phyloP scores from a whole-genome alignment of 2,113 vertebrate species.

The Chloroceryle aenea region DNA sequence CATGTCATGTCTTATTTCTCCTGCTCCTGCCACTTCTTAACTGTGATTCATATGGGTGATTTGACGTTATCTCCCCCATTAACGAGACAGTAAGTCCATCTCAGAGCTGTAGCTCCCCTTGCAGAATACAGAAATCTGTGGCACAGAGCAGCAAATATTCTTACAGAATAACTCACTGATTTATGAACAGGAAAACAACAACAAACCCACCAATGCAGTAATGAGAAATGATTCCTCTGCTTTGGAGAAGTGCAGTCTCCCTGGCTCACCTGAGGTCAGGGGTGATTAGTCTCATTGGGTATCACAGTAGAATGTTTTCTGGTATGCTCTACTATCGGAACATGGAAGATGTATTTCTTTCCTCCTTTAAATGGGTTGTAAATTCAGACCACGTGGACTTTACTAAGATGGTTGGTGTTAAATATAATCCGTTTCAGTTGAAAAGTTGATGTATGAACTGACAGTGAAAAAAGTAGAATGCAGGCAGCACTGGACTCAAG shows the following conservation, averaged over 20 bases:
- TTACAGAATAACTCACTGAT: background rate
- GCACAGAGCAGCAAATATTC: background rate
- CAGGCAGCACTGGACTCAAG: background rate
- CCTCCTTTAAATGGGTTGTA: background rate
- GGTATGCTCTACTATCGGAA: background rate
- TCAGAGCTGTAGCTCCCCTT: background rate
- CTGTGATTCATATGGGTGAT: background rate
- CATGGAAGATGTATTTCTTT: background rate
- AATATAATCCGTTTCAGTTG: background rate
- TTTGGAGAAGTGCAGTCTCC: background rate
- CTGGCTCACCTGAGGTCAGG: background rate
- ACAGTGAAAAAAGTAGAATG: background rate
- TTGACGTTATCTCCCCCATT: background rate
- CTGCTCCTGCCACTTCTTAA: background rate
- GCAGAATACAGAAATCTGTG: background rate
- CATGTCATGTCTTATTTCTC: background rate
- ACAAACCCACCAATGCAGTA: background rate
- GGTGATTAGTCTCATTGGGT: background rate
- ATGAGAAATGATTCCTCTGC: background rate
- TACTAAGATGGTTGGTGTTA: background rate
- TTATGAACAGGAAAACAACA: background rate
- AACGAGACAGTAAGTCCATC: background rate
- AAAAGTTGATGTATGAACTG: constrained; percentile 16
- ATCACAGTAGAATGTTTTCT: background rate
- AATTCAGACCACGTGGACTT: background rate